Base-by-base conservation (phyloP, 2,113 vertebrate species). In the Salvator merianae region DNA sequence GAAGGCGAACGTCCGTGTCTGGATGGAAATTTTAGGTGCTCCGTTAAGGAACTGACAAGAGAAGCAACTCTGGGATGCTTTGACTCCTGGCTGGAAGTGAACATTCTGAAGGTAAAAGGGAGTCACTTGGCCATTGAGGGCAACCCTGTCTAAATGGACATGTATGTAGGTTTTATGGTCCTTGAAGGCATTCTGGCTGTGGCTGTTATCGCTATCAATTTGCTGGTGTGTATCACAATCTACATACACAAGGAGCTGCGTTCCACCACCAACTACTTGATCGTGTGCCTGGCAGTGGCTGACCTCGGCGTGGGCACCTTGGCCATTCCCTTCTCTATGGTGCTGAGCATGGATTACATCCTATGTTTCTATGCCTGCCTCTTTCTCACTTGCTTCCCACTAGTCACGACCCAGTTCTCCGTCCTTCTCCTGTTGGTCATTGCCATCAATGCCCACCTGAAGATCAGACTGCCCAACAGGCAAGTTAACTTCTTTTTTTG, bases 321-420 rank as follows among this genome's bases (percentile, higher is more conserved):
- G 28, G 94, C 84, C 18, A 84, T 97, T 53, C 96, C 96, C 0
- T 92, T 95, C 43, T 92, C 85, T 0, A 88, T 97, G 78, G 69
- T 96, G 8, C 93, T 97, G 50, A 96, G 95, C 93, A 90, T 96
- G 89, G 92, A 93, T 32, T 94, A 86, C 16, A 85, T 89, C 8
- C 93, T 95, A 86, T 96, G 96, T 84, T 92, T 97, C 70, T 97
- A 97, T 92, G 95, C 94, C 5, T 97, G 96, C 79, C 94, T 97
- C 18, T 94, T 94, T 6, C 79, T 96, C 81, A 94, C 96, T 65
- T 96, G 96, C 72, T 94, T 94, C 83, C 96, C 96, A 5, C 81
- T 97, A 79, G 92, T 97, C 82, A 94, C 96, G 79, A 95, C 91
- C 36, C 96, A 97, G 92, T 97, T 97, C 87, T 97, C 95, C 26